These are phyloP conservation scores for Lithosia quadra DNA, from an alignment of 2,888 invertebrate species.

Conservation along the genomic window DNA sequence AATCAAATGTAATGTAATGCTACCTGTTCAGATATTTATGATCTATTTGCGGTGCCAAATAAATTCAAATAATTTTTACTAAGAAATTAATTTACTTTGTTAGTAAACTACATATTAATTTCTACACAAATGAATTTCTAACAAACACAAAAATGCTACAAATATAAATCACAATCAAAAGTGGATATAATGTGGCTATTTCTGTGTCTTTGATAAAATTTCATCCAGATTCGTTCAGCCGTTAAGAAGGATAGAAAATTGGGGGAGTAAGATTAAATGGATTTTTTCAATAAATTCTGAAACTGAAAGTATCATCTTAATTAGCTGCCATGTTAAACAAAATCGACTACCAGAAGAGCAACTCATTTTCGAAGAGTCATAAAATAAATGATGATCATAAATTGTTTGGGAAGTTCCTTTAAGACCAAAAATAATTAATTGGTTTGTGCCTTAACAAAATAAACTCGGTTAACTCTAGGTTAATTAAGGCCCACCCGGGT, in stretches of 20 bases:
- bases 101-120: too few species aligned
- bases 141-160: too few species aligned
- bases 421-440: slow-evolving; percentile 63
- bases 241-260: too few species aligned
- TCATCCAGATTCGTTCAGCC: too few species aligned
- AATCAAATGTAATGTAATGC: slow-evolving; percentile 4
- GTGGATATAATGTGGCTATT: too few species aligned
- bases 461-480: slow-evolving; percentile 55
- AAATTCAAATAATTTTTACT: neutral
- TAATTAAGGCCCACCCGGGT: slow-evolving; percentile 58
- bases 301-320: slow-evolving; percentile 13
- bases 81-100: too few species aligned
- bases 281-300: too few species aligned
- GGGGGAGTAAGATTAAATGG: neutral
- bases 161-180: too few species aligned
- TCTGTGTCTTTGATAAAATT: too few species aligned
- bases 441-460: slow-evolving; percentile 59
- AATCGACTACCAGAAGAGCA: slow-evolving; percentile 31
- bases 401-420: slow-evolving; percentile 51
- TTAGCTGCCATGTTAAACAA: slow-evolving; percentile 25
- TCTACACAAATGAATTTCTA: too few species aligned
- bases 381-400: slow-evolving; percentile 48
- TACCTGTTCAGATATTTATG: neutral
- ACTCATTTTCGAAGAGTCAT: slow-evolving; percentile 48
- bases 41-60: slow-evolving; percentile 3